Base-by-base conservation (phyloP, 2,113 vertebrate species). In the Platysternon megacephalum region DNA sequence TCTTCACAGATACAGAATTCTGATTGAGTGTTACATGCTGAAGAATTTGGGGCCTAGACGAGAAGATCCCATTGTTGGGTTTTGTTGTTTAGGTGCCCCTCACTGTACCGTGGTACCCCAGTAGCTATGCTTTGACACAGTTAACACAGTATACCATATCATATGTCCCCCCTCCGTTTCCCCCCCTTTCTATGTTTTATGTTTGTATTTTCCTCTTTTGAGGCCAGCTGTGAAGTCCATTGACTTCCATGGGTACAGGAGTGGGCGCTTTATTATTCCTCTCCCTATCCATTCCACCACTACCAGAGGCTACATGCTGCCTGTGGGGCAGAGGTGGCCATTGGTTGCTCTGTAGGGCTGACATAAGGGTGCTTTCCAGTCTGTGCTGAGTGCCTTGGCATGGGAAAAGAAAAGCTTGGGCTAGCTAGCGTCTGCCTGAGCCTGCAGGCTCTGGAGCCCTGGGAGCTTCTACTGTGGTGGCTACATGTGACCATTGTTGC, bases 401-500 rank as follows among this genome's bases (percentile, higher is more conserved):
- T 76, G 86, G 85, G 86, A 86, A 82, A 93, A 88, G 87, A 83
- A 86, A 88, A 93, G 92, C 93, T 65, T 84, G 93, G 85, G 61
- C 51, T 44, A 90, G 92, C 72, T 97, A 97, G 96, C 94, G 95
- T 97, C 95, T 97, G 94, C 86, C 92, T 29, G 86, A 95, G 96
- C 96, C 97, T 97, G 94, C 97, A 97, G 96, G 96, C 97, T 95
- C 93, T 84, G 85, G 65, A 55, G 95, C 87, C 96, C 93, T 96
- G 65, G 87, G 96, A 97, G 96, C 96, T 96, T 94, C 96, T 96
- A 86, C 95, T 89, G 95, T 96, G 94, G 97, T 96, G 96, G 94
- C 95, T 96, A 91, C 94, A 97, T 96, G 94, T 97, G 94, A 95
- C 78, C 89, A 93, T 94, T 97, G 94, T 97, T 96, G 96, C 96